Percentiles rank a stretch among this genome's conserved stretches.
Evolutionary conservation across 1,140 invertebrate genomes (phyloP).

Genomic region (Calephelis virginiensis): DNA sequence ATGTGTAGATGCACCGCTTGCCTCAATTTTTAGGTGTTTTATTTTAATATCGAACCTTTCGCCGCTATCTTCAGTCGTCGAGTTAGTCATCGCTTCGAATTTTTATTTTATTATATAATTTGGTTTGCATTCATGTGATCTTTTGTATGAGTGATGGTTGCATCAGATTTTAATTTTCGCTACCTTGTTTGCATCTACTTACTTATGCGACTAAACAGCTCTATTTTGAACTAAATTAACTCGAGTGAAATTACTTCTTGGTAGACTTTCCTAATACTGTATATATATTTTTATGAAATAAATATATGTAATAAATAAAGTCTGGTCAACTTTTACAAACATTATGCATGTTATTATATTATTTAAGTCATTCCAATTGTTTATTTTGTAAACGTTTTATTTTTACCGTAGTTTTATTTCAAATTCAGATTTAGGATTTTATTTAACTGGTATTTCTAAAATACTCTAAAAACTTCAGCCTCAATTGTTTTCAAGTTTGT

Average conservation of each 20-base stretch:
- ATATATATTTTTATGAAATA: neutral
- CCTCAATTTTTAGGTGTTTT: constrained; percentile 63
- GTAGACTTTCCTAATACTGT: neutral
- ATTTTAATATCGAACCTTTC: constrained; percentile 42
- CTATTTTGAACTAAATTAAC: neutral
- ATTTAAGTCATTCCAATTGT: constrained; percentile 17
- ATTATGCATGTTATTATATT: constrained; percentile 36
- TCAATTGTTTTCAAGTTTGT: too few relatives aligned
- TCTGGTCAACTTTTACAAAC: constrained; percentile 39
- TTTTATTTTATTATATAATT: constrained; percentile 36
- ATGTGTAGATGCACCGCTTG: constrained; percentile 77
- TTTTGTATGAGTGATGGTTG: constrained; percentile 35
- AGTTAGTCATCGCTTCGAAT: constrained; percentile 46
- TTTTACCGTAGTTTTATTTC: neutral
- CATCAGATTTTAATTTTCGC: constrained; percentile 40
- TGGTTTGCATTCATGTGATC: constrained; percentile 42
- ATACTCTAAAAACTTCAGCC: neutral
- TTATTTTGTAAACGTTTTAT: constrained; percentile 7
- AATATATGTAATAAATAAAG: constrained; percentile 29
- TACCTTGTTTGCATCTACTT: constrained; percentile 13
- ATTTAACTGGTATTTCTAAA: neutral
- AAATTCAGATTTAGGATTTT: constrained; percentile 8
- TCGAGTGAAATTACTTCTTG: neutral
- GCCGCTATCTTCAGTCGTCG: constrained; percentile 43
- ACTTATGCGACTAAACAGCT: neutral